Percentiles rank a stretch among this genome's conserved stretches.
These are phyloP conservation scores for Catonia carolina DNA, from an alignment of 2,888 invertebrate species.

Conservation along the genomic window DNA sequence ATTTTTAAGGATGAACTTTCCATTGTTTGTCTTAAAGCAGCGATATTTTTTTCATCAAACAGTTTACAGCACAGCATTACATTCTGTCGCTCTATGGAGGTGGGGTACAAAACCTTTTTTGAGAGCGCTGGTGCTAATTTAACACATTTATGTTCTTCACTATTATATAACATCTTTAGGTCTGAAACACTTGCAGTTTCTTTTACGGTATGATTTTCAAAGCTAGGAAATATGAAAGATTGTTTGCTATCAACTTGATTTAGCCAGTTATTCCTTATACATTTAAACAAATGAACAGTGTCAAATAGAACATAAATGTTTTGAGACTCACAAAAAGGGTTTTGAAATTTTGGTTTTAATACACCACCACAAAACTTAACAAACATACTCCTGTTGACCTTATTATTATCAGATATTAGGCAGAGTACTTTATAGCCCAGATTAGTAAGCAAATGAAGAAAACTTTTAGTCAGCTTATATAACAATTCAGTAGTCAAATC, in stretches of 20 bases:
- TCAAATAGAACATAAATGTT: conserved; percentile 12
- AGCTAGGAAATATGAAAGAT: no score
- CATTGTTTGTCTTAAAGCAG: no score
- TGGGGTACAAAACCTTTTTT: conserved; percentile 10
- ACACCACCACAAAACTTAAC: conserved; percentile 8
- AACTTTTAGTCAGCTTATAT: background rate
- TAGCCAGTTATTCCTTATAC: conserved; percentile 15
- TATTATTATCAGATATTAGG: conserved; percentile 14
- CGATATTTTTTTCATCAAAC: no score
- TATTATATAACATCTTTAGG: conserved; percentile 12
- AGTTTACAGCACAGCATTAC: no score
- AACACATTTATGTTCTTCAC: conserved; percentile 2
- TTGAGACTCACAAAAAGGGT: conserved; percentile 2
- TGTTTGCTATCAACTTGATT: no score
- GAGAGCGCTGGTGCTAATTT: conserved; percentile 12
- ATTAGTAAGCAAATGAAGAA: background rate
- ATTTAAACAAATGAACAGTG: conserved; percentile 13
- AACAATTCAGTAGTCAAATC: background rate
- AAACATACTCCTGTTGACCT: conserved; percentile 17
- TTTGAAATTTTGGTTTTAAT: background rate
- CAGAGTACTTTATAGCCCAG: conserved; percentile 3
- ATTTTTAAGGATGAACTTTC: no score
- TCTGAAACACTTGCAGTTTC: no score
- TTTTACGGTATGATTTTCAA: no score
- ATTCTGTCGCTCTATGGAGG: conserved; percentile 9